phyloP scores from a whole-genome alignment of 2,797 vertebrate genomes.

The Pelobates cultripes region DNA sequence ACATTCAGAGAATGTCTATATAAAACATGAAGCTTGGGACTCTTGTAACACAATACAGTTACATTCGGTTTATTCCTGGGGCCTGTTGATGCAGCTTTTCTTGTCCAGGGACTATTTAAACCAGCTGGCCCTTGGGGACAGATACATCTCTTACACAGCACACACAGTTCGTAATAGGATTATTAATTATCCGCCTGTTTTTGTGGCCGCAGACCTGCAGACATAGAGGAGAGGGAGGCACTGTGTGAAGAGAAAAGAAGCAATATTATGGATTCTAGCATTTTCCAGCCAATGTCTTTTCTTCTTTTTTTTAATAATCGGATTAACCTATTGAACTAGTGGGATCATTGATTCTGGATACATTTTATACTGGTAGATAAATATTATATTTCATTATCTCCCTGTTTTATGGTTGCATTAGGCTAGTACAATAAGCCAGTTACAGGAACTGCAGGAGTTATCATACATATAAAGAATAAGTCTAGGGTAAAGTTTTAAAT shows the following conservation, averaged over 20 bases:
- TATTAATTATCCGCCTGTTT: slow-evolving; percentile 53
- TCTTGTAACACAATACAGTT: slow-evolving; percentile 24
- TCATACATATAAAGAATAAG: too few species aligned
- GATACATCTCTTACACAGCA: slow-evolving; percentile 30
- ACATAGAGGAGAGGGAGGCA: slow-evolving; percentile 35
- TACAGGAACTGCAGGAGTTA: too few species aligned
- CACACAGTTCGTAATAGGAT: slow-evolving; percentile 44
- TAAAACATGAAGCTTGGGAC: slow-evolving; percentile 1
- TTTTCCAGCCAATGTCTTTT: not conserved
- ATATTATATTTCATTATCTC: too few species aligned
- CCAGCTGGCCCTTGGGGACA: slow-evolving; percentile 43
- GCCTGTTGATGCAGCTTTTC: slow-evolving; percentile 19
- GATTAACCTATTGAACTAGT: not conserved
- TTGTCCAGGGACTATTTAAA: slow-evolving; percentile 48
- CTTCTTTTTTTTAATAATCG: not conserved
- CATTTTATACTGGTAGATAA: too few species aligned
- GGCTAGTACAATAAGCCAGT: too few species aligned
- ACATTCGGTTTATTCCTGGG: slow-evolving; percentile 11
- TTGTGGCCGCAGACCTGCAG: slow-evolving; percentile 55
- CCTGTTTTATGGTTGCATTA: too few species aligned
- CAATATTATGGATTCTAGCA: not conserved
- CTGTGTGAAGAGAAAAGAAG: slow-evolving; percentile 12
- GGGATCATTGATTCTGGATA: too few species aligned
- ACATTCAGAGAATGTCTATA: slow-evolving; percentile 8
- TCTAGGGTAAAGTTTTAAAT: too few species aligned